Evolutionary conservation across 2,113 vertebrate species (phyloP).

Genomic region (Scopus umbretta): DNA sequence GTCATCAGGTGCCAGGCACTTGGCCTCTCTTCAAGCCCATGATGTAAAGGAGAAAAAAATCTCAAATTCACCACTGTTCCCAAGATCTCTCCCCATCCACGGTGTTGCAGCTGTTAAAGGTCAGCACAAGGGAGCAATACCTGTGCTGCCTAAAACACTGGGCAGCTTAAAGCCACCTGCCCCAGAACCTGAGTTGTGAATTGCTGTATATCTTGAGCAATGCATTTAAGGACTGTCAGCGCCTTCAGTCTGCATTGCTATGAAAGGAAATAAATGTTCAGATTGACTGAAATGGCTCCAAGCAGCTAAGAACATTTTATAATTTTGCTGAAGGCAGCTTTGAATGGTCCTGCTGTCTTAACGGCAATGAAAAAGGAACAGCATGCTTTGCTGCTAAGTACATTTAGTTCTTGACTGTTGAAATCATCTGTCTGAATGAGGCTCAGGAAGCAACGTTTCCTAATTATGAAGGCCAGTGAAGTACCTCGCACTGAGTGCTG

Average conservation of each 20-base stretch:
- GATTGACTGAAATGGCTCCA: slow-evolving; percentile 21
- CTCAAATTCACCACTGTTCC: not conserved
- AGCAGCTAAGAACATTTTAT: slow-evolving; percentile 3
- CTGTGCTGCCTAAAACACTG: not conserved
- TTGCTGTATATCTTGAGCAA: not conserved
- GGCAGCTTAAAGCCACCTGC: not conserved
- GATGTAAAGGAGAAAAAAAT: not conserved
- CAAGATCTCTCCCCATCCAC: not conserved
- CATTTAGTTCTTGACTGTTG: slow-evolving; percentile 34
- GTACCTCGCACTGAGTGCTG: not conserved
- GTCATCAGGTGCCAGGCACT: not conserved
- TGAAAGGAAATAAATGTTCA: slow-evolving; percentile 15
- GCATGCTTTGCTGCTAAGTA: not conserved
- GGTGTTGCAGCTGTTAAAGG: not conserved
- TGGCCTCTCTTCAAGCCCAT: not conserved
- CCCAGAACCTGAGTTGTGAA: not conserved
- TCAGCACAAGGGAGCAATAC: not conserved
- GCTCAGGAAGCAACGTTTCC: slow-evolving; percentile 3
- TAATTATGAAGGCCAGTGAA: slow-evolving; percentile 12
- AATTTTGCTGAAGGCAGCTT: slow-evolving; percentile 26
- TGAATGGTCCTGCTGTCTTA: slow-evolving; percentile 42
- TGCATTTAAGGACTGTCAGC: not conserved
- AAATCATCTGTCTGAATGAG: not conserved
- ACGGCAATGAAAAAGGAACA: slow-evolving; percentile 17
- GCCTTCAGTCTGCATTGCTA: not conserved